phyloP scores from a whole-genome alignment of 64 coral and sea anemone species.

The Montipora efflorescens region DNA sequence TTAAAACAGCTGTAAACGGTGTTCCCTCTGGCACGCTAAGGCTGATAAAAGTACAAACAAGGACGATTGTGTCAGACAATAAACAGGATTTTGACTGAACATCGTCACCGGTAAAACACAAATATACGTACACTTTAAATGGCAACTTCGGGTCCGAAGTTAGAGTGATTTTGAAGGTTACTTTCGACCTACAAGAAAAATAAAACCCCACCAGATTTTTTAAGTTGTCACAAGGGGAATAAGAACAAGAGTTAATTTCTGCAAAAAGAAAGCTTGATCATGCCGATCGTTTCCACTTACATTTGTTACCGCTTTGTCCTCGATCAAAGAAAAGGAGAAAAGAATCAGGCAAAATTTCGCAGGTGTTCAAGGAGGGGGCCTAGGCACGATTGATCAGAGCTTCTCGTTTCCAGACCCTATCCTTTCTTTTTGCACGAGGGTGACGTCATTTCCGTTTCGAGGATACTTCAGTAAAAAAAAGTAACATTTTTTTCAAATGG shows the following conservation, averaged over 20 bases:
- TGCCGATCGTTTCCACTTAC: conserved; percentile 21
- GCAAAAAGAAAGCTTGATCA: not conserved
- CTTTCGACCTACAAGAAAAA: conserved; percentile 92
- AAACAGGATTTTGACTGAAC: not conserved
- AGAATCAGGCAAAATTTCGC: not conserved
- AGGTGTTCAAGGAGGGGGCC: conserved; percentile 34
- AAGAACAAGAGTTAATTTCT: not conserved
- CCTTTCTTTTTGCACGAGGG: no score
- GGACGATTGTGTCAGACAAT: not conserved
- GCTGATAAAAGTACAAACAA: conserved; percentile 47
- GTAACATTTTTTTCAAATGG: no score
- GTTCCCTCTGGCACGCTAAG: conserved; percentile 97
- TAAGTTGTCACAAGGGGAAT: not conserved
- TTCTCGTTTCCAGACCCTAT: no score
- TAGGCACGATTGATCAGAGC: not conserved
- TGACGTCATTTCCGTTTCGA: no score
- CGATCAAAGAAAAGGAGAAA: not conserved
- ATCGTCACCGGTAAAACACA: not conserved
- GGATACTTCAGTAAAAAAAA: no score
- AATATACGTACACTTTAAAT: conserved; percentile 94
- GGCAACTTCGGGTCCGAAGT: conserved; percentile 98
- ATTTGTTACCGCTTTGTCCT: not conserved
- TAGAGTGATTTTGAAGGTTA: conserved; percentile 98
- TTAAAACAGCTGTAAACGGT: conserved; percentile 96
- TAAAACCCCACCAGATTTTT: not conserved